phyloP scores from a whole-genome alignment of 2,888 invertebrate species.

The Caenorhabditis doughertyi region DNA sequence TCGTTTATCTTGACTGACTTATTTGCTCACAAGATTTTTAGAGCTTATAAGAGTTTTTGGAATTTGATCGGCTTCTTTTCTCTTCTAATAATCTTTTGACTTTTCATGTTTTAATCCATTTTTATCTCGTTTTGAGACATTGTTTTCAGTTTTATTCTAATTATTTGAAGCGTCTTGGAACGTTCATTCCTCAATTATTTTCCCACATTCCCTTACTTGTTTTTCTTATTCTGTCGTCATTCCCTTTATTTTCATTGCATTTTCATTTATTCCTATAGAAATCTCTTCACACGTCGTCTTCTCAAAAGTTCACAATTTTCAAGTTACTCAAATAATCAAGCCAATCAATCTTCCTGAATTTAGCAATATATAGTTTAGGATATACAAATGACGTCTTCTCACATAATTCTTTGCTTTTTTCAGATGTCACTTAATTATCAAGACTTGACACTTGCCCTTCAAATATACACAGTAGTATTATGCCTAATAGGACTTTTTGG shows the following conservation, averaged over 20 bases:
- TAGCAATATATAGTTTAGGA: not conserved
- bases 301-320: conserved; percentile 21
- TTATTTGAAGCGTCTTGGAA: not conserved
- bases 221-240: conserved; percentile 5
- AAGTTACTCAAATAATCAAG: conserved; percentile 6
- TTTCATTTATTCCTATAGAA: not conserved
- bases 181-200: conserved; percentile 18
- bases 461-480: conserved; percentile 50
- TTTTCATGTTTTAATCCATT: conserved; percentile 21
- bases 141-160: not conserved
- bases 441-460: conserved; percentile 52
- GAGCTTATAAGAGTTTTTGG: not conserved
- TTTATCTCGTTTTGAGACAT: not conserved
- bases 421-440: conserved; percentile 51
- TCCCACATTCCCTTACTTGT: conserved; percentile 2
- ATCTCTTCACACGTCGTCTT: conserved; percentile 13
- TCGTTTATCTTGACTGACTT: not conserved
- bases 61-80: not conserved
- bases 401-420: not conserved
- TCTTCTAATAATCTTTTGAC: conserved; percentile 14
- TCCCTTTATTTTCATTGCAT: not conserved
- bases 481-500: conserved; percentile 61
- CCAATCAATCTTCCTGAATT: conserved; percentile 18
- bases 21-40: conserved; percentile 30
- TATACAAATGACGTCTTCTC: conserved; percentile 22